Evolutionary conservation across 2,888 invertebrate genomes (phyloP), one percentile per base, ranked within the genome.

Genomic region (Aphidoletes aphidimyza): DNA sequence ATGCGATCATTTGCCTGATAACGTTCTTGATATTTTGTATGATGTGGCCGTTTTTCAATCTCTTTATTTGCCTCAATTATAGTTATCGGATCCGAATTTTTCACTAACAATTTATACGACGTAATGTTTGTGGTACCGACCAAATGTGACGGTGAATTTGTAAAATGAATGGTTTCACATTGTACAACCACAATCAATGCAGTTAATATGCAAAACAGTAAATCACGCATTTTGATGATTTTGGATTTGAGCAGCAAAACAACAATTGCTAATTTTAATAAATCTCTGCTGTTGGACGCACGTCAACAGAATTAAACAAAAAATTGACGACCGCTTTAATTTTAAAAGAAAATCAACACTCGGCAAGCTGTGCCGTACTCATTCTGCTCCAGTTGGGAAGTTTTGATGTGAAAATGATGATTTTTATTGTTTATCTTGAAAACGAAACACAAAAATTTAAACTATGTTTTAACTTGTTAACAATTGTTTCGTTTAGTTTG

Each of bases 31-130:
- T 69, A 30, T 30, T 30, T 5, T 42, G 81, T 83, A 49, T 78
- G 22, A 49, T 54, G 34, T 84, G 83, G 69, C 86, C 85, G 85
- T 47, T 86, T 45, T 34, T 22, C 87, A 86, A 87, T 88, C 36
- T 87, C 85, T 0, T 89, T 87, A 85, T 89, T 89, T 37, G 91
- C 91, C 88, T 93, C 93, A 85, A 92, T 90, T 39, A 93, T 92
- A 0, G 92, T 91, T 30, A 93, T 92, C 0, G 93, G 91, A 26
- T 91, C 89, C 39, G 92, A 91, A 85, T 92, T 92, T 0, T 92
- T 92, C 81, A 92, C 91, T 85, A 92, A 90, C 69, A 93, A 87
- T 87, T 92, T 91, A 87, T 92, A 92, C 0, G 91, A 90, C 86
- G 91, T 92, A 26, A 85, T 86, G 85, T 91, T 89, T 86, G 89